Evolutionary conservation across 2,113 vertebrate genomes (phyloP).

Genomic region (Delphinapterus leucas): DNA sequence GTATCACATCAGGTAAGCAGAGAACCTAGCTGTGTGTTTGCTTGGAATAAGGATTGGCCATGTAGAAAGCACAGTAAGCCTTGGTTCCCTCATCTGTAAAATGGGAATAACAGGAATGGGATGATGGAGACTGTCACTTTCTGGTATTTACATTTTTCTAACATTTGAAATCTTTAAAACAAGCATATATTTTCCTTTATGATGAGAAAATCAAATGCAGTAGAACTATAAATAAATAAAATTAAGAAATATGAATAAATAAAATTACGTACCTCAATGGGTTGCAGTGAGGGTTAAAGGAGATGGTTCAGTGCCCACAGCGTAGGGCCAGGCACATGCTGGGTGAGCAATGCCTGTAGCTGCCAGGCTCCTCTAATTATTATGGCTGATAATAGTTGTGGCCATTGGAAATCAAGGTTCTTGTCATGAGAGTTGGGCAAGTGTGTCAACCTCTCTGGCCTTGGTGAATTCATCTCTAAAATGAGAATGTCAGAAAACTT

Average conservation of each 20-base stretch:
- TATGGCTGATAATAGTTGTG: too few species aligned
- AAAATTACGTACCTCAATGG: neutral
- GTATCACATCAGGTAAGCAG: neutral
- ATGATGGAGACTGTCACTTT: neutral
- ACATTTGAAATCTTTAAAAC: neutral
- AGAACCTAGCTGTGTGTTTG: neutral
- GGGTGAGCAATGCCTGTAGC: accelerated
- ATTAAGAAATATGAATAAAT: neutral
- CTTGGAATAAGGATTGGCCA: neutral
- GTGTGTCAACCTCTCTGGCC: neutral
- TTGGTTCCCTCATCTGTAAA: neutral
- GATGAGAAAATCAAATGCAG: neutral
- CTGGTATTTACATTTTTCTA: neutral
- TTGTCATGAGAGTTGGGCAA: neutral
- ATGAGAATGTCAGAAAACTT: neutral
- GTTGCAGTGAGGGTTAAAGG: neutral
- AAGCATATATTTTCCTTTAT: neutral
- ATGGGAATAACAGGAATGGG: neutral
- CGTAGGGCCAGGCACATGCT: accelerated
- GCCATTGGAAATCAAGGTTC: neutral
- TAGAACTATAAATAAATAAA: neutral
- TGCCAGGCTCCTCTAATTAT: accelerated
- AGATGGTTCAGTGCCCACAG: accelerated
- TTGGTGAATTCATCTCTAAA: neutral
- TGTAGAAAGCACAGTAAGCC: neutral